Evolutionary conservation across 2,113 vertebrate species (phyloP).

Genomic region (Uria aalge): DNA sequence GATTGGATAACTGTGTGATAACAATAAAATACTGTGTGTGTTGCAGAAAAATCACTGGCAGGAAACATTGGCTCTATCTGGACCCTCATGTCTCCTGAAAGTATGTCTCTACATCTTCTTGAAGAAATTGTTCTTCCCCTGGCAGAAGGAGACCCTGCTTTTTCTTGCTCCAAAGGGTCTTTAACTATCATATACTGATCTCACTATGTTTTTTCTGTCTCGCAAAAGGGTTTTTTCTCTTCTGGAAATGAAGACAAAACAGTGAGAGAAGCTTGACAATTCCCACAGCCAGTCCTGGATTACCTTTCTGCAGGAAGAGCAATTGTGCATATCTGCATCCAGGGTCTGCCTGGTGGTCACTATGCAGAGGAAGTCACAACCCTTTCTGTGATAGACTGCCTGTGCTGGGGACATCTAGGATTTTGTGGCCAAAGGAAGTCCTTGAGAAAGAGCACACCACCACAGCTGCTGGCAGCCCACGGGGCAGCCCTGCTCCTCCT

Average conservation of each 20-base stretch:
- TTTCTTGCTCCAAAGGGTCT: neutral
- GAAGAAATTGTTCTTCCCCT: neutral
- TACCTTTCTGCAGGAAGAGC: neutral
- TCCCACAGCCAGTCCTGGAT: neutral
- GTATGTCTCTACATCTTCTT: neutral
- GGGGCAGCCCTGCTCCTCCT: neutral
- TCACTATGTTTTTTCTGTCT: neutral
- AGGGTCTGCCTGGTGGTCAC: neutral
- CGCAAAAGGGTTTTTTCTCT: neutral
- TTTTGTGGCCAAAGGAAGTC: neutral
- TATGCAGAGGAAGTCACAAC: rapidly evolving
- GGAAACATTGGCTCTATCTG: neutral
- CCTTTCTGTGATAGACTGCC: neutral
- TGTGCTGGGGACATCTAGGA: neutral
- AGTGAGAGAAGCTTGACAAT: neutral
- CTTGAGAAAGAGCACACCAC: neutral
- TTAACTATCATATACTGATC: neutral
- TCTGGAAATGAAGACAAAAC: neutral
- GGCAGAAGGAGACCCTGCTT: neutral
- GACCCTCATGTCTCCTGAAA: neutral
- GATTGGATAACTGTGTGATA: neutral
- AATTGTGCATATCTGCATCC: too few species aligned
- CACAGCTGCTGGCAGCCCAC: neutral
- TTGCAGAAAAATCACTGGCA: neutral
- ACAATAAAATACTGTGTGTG: neutral